Evolutionary conservation across 1,140 invertebrate genomes (phyloP), one percentile per base, ranked within the genome.

Genomic region (Drosophila pallidifrons): DNA sequence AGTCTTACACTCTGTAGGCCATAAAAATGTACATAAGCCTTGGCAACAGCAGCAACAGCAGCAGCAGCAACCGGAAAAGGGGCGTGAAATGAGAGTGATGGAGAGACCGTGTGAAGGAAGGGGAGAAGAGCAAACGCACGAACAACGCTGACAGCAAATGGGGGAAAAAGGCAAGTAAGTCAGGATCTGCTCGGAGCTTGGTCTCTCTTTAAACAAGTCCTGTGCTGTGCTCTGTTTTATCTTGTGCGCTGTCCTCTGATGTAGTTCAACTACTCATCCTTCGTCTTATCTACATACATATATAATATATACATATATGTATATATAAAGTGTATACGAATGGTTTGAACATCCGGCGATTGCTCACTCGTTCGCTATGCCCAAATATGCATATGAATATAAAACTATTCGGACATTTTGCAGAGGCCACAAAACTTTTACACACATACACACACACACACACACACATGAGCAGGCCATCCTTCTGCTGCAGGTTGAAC

Each of bases 351-450:
- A 68, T 74, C 71, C 66, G 55, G 71, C 66, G 52, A 75, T 63
- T 70, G 72, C 66, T 63, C 55, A 58, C 58, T 70, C 72, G 49
- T 71, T 65, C 67, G 54, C 60, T 57, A 43, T 64, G 60, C 46
- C 54, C 54, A 75, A 78, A 87, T 88, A 87, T 87, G 83, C 82
- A 87, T 87, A 87, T 87, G 82, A 87, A 88, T 88, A 87, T 88
- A 75, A 88, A 87, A 82, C 79, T 82, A 88, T 82, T 86, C 65
- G 72, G 73, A 65, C 77, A 87, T 75, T 69, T 80, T 66, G 64
- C 49, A 47, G 25, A 67, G 59, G 47, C 65, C 46, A 60, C 75
- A 86, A 25, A 87, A 61, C 46, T 81, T 81, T 69, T 72, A 51
- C 58, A 71, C 72, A 63, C 25, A 45, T n/a, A n/a, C 15, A 45